phyloP scores from a whole-genome alignment of 2,797 vertebrate species.

The Catharus ustulatus region DNA sequence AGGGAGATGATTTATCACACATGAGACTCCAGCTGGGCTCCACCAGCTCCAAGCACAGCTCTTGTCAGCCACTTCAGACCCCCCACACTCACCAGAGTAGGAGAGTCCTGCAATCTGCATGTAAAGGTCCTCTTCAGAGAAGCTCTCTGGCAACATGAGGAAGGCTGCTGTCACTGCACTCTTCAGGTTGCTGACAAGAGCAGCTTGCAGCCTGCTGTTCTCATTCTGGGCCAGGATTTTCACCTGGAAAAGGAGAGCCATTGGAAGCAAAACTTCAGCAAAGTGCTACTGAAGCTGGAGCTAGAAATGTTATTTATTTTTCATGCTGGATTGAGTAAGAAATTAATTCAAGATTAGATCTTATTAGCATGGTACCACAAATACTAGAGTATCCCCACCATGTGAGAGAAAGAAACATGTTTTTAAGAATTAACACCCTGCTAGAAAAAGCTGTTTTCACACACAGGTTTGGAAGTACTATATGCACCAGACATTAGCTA shows the following conservation, averaged over 20 bases:
- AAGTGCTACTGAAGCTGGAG: not conserved
- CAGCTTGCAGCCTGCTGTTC: conserved; percentile 80
- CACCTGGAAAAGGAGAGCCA: conserved; percentile 79
- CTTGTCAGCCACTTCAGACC: not conserved
- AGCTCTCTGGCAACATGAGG: conserved; percentile 95
- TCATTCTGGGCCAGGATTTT: conserved; percentile 89
- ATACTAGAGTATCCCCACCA: not conserved
- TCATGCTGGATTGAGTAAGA: not conserved
- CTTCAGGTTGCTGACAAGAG: conserved; percentile 88
- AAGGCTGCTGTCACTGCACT: conserved; percentile 90
- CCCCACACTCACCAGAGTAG: conserved; percentile 83
- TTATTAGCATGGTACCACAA: not conserved
- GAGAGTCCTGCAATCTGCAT: conserved; percentile 92
- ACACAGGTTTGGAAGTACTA: not conserved
- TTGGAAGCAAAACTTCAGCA: not conserved
- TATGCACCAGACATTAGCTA: not conserved
- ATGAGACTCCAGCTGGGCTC: not conserved
- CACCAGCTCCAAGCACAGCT: not conserved
- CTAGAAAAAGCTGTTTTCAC: not conserved
- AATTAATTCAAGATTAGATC: not conserved
- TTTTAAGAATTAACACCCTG: not conserved
- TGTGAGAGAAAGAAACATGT: not conserved
- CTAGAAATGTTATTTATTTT: not conserved
- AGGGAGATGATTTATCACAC: not conserved
- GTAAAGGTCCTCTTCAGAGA: conserved; percentile 92